A percentile compares a stretch with the other conserved stretches of the same genome.
Conservation (phyloP, 2,113 vertebrate genomes). For the Pitta sordida region DNA sequence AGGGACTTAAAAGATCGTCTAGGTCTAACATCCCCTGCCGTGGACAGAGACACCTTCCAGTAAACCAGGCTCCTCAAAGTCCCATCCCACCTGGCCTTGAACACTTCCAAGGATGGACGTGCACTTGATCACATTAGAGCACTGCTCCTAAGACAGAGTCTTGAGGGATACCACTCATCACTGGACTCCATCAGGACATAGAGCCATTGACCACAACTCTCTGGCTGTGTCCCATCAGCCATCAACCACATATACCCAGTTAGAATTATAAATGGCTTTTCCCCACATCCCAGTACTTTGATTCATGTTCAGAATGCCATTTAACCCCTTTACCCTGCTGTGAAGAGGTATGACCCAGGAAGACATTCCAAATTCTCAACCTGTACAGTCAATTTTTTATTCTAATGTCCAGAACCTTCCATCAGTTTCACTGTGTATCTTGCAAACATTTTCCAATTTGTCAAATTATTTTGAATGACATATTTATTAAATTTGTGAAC, state of each 20-base stretch:
- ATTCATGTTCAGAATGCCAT: background rate
- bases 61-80: background rate
- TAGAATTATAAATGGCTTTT: background rate
- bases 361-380: background rate
- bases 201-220: background rate
- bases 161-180: background rate
- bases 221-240: background rate
- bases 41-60: background rate
- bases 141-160: background rate
- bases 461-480: background rate
- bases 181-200: background rate
- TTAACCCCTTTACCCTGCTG: background rate
- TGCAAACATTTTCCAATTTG: background rate
- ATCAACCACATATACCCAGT: background rate
- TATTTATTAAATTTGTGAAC: background rate
- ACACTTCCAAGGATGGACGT: background rate
- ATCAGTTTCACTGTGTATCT: background rate
- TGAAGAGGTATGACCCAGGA: background rate
- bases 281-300: rapidly evolving
- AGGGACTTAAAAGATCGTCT: background rate
- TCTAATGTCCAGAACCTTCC: background rate
- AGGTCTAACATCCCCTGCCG: background rate
- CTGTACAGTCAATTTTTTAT: background rate
- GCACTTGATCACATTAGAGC: background rate
- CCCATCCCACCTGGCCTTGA: background rate